Conservation (phyloP, 2,888 invertebrate genomes). For the Branchipolynoe longqiensis region DNA sequence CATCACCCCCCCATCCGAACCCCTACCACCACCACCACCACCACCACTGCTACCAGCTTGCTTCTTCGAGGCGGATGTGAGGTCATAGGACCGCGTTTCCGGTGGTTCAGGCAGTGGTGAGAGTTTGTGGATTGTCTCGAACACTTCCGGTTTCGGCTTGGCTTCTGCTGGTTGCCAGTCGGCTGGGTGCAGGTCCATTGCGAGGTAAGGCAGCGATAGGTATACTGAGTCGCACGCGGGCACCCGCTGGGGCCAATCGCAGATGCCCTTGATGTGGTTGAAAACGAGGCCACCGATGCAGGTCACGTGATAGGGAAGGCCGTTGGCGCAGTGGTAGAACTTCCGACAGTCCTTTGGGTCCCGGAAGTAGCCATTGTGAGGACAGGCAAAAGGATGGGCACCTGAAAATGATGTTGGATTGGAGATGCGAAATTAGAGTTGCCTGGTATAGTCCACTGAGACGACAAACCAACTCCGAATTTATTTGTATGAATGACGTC, state of each 20-base stretch:
- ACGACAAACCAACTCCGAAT: no score
- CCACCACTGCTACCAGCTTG: not conserved
- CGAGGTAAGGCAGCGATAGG: not conserved
- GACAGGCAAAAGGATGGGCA: slow-evolving; percentile 26
- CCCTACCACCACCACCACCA: no score
- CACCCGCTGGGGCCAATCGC: slow-evolving; percentile 59
- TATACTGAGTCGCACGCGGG: slow-evolving; percentile 2
- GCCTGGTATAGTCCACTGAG: no score
- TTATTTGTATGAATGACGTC: no score
- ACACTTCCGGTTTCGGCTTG: not conserved
- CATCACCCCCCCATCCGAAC: not conserved
- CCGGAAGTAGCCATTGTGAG: slow-evolving; percentile 49
- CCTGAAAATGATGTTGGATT: no score
- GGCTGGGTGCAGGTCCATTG: not conserved
- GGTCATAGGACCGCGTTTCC: not conserved
- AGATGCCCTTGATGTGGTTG: slow-evolving; percentile 44
- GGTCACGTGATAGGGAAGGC: slow-evolving; percentile 38
- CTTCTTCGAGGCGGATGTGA: not conserved
- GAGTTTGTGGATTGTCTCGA: not conserved
- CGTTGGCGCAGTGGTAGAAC: slow-evolving; percentile 59
- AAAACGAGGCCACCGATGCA: slow-evolving; percentile 59
- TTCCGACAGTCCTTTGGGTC: slow-evolving; percentile 46
- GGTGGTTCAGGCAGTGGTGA: not conserved
- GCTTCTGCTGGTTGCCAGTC: not conserved
- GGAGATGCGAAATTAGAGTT: no score